phyloP scores from a whole-genome alignment of 2,888 invertebrate species.

The Lumbricus terrestris region DNA sequence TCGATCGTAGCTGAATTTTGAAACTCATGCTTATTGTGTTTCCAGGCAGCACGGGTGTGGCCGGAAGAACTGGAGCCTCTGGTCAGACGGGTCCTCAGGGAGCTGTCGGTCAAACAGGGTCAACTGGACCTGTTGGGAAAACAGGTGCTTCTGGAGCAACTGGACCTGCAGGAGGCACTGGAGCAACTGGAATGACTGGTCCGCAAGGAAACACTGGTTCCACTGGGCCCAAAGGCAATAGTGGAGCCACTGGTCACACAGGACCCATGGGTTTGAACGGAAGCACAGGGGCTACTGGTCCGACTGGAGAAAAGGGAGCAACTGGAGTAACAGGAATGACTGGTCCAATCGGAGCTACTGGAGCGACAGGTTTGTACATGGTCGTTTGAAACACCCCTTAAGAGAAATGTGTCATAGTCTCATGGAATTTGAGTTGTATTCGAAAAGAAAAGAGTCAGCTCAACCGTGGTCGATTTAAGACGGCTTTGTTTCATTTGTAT shows the following conservation, averaged over 20 bases:
- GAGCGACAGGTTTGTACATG: neutral
- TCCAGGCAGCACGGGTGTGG: neutral
- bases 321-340: neutral
- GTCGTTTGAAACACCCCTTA: neutral
- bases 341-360: neutral
- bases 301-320: neutral
- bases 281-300: neutral
- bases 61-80: slow-evolving; percentile 12
- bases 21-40: neutral
- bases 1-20: no score
- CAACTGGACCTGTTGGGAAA: neutral
- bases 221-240: neutral
- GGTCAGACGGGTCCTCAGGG: neutral
- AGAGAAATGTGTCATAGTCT: neutral
- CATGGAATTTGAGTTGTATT: neutral
- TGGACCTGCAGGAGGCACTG: neutral
- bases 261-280: slow-evolving; percentile 12
- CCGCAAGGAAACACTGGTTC: neutral
- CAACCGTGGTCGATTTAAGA: no score
- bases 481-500: neutral
- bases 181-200: neutral
- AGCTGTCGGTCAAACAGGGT: neutral
- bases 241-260: neutral
- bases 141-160: neutral
- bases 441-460: no score